Conservation (phyloP, 2,888 invertebrate genomes). For the Caenorhabditis becei region DNA sequence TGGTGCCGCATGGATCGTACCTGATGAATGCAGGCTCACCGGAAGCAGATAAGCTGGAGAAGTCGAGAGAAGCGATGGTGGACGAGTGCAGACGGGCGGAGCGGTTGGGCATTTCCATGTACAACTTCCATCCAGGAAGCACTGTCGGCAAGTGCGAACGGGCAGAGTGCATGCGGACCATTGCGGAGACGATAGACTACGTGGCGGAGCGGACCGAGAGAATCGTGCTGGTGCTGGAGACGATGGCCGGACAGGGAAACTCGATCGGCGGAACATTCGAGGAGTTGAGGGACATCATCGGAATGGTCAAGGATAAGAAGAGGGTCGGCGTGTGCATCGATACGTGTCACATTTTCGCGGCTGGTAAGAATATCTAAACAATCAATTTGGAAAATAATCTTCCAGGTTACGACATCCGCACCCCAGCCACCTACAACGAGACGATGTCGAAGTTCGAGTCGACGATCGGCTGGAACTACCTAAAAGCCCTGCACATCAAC, state of each 20-base stretch:
- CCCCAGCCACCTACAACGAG: neutral
- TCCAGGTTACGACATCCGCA: neutral
- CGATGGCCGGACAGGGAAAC: slow-evolving; percentile 82
- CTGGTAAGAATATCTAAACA: slow-evolving; percentile 76
- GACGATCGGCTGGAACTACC: slow-evolving; percentile 83
- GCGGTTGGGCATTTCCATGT: slow-evolving; percentile 82
- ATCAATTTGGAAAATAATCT: too few species aligned
- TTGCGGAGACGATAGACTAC: slow-evolving; percentile 82
- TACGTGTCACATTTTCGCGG: slow-evolving; percentile 80
- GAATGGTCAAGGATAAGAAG: slow-evolving; percentile 81
- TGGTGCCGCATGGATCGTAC: slow-evolving; percentile 83
- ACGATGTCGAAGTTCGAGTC: neutral
- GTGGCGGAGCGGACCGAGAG: slow-evolving; percentile 76
- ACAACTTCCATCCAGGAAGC: slow-evolving; percentile 84
- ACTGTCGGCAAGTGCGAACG: slow-evolving; percentile 80
- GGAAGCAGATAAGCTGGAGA: slow-evolving; percentile 81
- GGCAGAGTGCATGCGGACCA: slow-evolving; percentile 81
- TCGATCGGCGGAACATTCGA: slow-evolving; percentile 83
- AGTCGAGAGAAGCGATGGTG: slow-evolving; percentile 79
- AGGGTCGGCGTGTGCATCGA: slow-evolving; percentile 83
- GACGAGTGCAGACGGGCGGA: slow-evolving; percentile 84
- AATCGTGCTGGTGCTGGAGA: slow-evolving; percentile 82
- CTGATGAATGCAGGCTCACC: slow-evolving; percentile 83
- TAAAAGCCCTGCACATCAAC: slow-evolving; percentile 84
- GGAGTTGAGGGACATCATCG: slow-evolving; percentile 82